These are phyloP conservation scores for Etheostoma nigrum DNA, from an alignment of 2,797 vertebrate genomes.

Conservation along the genomic window DNA sequence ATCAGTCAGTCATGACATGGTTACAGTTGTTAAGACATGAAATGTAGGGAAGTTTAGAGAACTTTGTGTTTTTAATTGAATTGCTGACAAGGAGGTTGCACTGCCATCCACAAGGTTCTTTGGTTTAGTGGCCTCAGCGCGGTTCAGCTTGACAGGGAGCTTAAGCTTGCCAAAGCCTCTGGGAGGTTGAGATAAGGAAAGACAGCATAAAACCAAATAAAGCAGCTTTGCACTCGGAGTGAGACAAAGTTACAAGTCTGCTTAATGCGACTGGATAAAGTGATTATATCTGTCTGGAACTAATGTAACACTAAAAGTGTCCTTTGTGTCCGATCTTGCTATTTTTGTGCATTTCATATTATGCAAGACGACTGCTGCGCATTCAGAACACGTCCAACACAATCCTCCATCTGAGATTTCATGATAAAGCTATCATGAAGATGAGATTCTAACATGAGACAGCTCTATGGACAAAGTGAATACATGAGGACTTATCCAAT, in stretches of 20 bases:
- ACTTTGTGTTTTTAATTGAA: slow-evolving; percentile 59
- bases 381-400: background rate
- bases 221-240: slow-evolving; percentile 71
- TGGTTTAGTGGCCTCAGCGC: slow-evolving; percentile 54
- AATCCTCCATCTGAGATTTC: background rate
- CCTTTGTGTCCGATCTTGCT: slow-evolving; percentile 18
- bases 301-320: slow-evolving; percentile 28
- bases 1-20: slow-evolving; percentile 45
- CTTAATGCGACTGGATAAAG: slow-evolving; percentile 59
- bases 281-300: slow-evolving; percentile 61
- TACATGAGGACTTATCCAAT: slow-evolving; percentile 34
- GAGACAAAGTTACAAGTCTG: slow-evolving; percentile 63
- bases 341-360: background rate
- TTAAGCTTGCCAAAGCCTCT: slow-evolving; percentile 65
- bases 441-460: background rate
- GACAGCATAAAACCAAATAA: slow-evolving; percentile 74
- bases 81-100: slow-evolving; percentile 55
- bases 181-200: slow-evolving; percentile 73
- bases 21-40: slow-evolving; percentile 53
- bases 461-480: slow-evolving; percentile 5
- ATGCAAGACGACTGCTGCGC: background rate
- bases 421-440: background rate
- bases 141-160: slow-evolving; percentile 62
- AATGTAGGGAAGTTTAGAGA: slow-evolving; percentile 31
- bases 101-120: slow-evolving; percentile 47